Percentiles rank a stretch among this genome's conserved stretches.
Evolutionary conservation across 1,140 invertebrate genomes (phyloP).

Genomic region (Mycetomoellerius zeteki): DNA sequence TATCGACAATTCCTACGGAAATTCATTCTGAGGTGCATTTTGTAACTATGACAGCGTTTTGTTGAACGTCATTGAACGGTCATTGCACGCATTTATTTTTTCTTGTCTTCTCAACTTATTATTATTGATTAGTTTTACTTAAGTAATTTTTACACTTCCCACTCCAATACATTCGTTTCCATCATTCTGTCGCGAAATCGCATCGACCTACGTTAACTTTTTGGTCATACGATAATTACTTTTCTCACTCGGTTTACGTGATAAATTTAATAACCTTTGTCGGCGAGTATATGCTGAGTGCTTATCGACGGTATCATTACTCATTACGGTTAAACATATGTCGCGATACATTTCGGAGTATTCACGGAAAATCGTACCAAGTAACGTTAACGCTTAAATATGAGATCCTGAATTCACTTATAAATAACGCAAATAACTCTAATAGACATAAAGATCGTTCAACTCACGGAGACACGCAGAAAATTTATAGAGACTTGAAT

Average conservation of each 20-base stretch:
- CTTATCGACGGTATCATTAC: conserved; percentile 23
- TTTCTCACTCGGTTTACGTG: background rate
- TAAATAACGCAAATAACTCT: conserved; percentile 17
- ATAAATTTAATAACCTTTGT: conserved; percentile 28
- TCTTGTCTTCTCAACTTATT: conserved; percentile 26
- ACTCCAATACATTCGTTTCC: background rate
- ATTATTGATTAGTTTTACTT: conserved; percentile 37
- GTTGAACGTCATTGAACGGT: conserved; percentile 23
- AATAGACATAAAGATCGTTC: conserved; percentile 6
- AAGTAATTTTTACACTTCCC: background rate
- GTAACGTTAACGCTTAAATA: conserved; percentile 25
- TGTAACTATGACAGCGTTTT: conserved; percentile 23
- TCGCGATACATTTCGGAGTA: background rate
- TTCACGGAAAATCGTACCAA: background rate
- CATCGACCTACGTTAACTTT: background rate
- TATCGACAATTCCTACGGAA: conserved; percentile 43
- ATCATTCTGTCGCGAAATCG: background rate
- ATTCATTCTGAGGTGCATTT: conserved; percentile 31
- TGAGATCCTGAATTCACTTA: background rate
- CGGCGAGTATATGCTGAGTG: background rate
- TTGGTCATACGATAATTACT: background rate
- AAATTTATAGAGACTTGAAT: conserved; percentile 12
- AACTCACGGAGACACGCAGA: background rate
- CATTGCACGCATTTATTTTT: conserved; percentile 9
- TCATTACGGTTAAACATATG: background rate